Conservation (phyloP, 2,113 vertebrate species). For the Ellobius talpinus region DNA sequence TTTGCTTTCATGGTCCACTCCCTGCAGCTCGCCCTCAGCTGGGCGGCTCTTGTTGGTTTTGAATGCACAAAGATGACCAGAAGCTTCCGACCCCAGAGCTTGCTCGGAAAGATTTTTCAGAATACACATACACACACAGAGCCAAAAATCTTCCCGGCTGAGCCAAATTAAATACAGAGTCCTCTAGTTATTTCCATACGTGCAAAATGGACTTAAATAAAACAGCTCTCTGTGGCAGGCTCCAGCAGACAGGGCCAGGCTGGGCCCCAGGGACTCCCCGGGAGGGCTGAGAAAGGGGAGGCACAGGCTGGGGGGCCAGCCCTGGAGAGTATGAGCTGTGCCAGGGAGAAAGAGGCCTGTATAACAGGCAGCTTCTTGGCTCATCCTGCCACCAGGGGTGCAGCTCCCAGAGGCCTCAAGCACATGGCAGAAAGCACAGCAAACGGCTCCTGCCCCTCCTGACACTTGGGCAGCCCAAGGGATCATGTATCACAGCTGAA, state of each 20-base stretch:
- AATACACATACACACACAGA: slow-evolving; percentile 20
- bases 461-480: not conserved
- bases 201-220: slow-evolving; percentile 66
- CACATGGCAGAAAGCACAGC: not conserved
- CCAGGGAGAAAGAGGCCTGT: not conserved
- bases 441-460: not conserved
- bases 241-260: slow-evolving; percentile 72
- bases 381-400: not conserved
- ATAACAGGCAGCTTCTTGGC: not conserved
- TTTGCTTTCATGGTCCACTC: not conserved
- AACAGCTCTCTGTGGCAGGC: slow-evolving; percentile 73
- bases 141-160: slow-evolving; percentile 71
- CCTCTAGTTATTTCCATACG: slow-evolving; percentile 79
- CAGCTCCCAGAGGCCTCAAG: not conserved
- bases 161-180: slow-evolving; percentile 83
- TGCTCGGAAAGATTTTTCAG: slow-evolving; percentile 60
- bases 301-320: slow-evolving; percentile 44
- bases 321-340: not conserved
- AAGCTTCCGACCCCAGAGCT: slow-evolving; percentile 52
- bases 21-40: not conserved
- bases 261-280: slow-evolving; percentile 33
- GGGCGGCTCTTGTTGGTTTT: slow-evolving; percentile 35
- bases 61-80: slow-evolving; percentile 45
- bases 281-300: slow-evolving; percentile 40
- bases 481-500: fast-evolving